Percentiles rank a stretch among this genome's conserved stretches.
phyloP scores from a whole-genome alignment of 2,797 vertebrate species.

The Benthosema pterotum region DNA sequence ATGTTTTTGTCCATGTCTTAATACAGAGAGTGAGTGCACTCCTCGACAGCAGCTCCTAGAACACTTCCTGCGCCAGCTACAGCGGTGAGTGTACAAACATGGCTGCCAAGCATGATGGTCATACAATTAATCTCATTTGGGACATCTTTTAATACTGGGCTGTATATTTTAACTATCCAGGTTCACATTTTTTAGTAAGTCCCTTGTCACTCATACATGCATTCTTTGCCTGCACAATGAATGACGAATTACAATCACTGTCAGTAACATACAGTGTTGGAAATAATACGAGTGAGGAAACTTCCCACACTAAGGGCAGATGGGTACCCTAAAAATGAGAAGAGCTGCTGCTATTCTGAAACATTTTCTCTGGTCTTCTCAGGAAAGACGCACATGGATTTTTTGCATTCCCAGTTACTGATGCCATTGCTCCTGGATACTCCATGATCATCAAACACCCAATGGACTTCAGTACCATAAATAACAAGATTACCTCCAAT shows the following conservation, averaged over 20 bases:
- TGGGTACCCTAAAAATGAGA: neutral
- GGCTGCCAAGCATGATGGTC: neutral
- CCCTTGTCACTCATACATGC: no score
- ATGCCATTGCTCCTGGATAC: conserved; percentile 97
- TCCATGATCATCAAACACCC: conserved; percentile 98
- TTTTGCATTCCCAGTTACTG: conserved; percentile 96
- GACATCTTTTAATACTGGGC: no score
- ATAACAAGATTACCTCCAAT: conserved; percentile 91
- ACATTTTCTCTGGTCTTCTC: conserved; percentile 43
- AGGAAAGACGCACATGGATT: conserved; percentile 98
- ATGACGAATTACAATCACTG: no score
- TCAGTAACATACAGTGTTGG: no score
- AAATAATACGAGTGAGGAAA: no score
- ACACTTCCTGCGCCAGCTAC: conserved; percentile 95
- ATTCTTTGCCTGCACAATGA: no score
- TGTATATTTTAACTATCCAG: no score
- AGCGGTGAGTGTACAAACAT: conserved; percentile 81
- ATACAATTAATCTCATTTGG: neutral
- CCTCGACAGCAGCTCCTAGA: conserved; percentile 95
- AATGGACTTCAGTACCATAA: conserved; percentile 99
- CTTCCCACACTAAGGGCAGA: no score
- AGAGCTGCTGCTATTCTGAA: neutral
- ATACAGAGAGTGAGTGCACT: conserved; percentile 90
- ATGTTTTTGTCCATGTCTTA: conserved; percentile 38
- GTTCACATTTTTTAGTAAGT: no score